phyloP scores from a whole-genome alignment of 1,140 invertebrate genomes.

The Drosophila auraria region DNA sequence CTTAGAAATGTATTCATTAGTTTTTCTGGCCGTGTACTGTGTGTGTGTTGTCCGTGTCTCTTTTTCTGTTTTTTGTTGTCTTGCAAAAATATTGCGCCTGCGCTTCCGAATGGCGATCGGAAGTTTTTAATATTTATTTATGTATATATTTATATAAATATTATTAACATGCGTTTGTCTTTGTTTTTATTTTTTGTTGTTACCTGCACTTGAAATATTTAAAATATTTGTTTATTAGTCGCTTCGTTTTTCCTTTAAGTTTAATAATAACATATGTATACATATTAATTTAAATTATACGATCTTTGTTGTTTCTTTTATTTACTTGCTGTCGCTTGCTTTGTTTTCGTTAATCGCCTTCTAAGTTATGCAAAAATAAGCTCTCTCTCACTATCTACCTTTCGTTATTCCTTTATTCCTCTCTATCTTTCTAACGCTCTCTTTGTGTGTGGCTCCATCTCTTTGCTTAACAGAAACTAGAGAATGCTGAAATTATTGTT shows the following conservation, averaged over 20 bases:
- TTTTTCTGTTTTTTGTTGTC: slow-evolving; percentile 12
- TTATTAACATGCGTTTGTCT: slow-evolving; percentile 49
- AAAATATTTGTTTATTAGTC: slow-evolving; percentile 34
- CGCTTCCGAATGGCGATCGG: slow-evolving; percentile 34
- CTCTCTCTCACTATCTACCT: slow-evolving; percentile 22
- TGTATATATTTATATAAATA: slow-evolving; percentile 47
- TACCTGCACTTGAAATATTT: slow-evolving; percentile 59
- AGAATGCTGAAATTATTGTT: slow-evolving; percentile 77
- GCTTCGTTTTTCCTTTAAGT: slow-evolving; percentile 28
- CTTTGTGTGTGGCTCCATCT: slow-evolving; percentile 5
- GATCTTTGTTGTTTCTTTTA: slow-evolving; percentile 24
- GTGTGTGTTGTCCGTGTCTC: slow-evolving; percentile 11
- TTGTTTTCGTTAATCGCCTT: slow-evolving; percentile 19
- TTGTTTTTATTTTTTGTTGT: slow-evolving; percentile 2
- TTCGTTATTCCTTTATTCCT: neutral
- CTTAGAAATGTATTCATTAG: slow-evolving; percentile 37
- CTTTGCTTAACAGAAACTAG: slow-evolving; percentile 61
- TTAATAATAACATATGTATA: slow-evolving; percentile 52
- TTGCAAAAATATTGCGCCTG: slow-evolving; percentile 60
- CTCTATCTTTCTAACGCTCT: neutral
- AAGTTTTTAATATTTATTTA: slow-evolving; percentile 28
- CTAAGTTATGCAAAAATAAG: slow-evolving; percentile 50
- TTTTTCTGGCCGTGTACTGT: slow-evolving; percentile 22
- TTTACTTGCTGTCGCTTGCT: slow-evolving; percentile 13
- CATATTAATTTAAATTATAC: slow-evolving; percentile 45